Evolutionary conservation across 37 sponge, comb jelly and placozoan genomes (phyloP), one percentile per base, ranked within the genome.

Genomic region (Aplysina aerophoba): DNA sequence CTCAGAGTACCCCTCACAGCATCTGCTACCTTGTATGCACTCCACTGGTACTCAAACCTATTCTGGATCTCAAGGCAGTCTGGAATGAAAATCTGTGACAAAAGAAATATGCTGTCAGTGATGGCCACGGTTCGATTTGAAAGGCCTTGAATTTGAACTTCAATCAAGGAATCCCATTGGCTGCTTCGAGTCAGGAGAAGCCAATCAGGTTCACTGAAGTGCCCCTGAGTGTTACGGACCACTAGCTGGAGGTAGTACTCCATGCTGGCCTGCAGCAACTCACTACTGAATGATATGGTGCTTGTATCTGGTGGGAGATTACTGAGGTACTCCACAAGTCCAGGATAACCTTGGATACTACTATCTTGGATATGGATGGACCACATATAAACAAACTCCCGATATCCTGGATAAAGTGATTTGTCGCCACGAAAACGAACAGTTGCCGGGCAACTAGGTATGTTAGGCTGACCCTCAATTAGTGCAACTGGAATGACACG

Each of bases 321-420:
- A 40, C 85, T 71, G 21, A 94, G 68, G 21, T 66, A 84, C 41
- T 63, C 25, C n/a, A 80, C 39, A 22, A 94, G 64, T 0, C 41
- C 25, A 36, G 37, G 8, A 73, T 80, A 94, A 20, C 74, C 69
- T 20, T 60, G 36, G 0, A 81, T 80, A n/a, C 85, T 66, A 63
- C 85, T 86, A 72, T 94, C 90, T 22, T 67, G 39, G 0, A 83
- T 69, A 21, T 60, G 67, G 19, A 94, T 24, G 4, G 89, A 82
- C 95, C 95, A 94, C 41, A 56, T 0, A 65, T 87, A 94, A 30
- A 38, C 54, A 31, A 91, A 80, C 30, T 57, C 85, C 15, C 71
- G 22, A 50, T 91, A 94, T 17, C 95, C 95, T 64, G 92, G 85
- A 81, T 89, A 68, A 36, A 83, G 71, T 12, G 92, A 94, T 60